Evolutionary conservation across 2,888 invertebrate species (phyloP), one percentile per base, ranked within the genome.

Genomic region (Bombylius major): DNA sequence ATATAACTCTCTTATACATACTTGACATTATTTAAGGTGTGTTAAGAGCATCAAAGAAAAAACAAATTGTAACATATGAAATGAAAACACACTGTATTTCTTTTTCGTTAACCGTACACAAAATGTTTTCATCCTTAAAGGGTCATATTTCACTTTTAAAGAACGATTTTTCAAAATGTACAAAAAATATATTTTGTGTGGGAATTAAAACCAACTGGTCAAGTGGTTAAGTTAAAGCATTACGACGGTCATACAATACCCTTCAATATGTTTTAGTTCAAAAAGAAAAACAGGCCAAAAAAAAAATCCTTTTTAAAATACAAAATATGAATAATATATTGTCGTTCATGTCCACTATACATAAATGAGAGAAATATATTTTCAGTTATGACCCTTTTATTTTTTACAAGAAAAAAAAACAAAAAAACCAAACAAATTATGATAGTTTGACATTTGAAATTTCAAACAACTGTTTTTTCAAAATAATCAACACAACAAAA

Each of bases 161-260:
- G 9, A 36, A 14, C 14, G 12, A 32, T 9, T 39, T 48, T 23
- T 31, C 46, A 32, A 50, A 50, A 44, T 31, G 32, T 44, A 31
- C 50, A 44, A 14, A 31, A 34, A 39, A 45, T 45, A 39, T 50
- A 50, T 23, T 23, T 36, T 55, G 39, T 55, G 50, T 55, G 55
- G 55, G 55, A 55, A 55, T 33, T 47, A 36, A 47, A 34, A 55
- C 50, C 55, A 55, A 55, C 47, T 55, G 55, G 55, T 47, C 47
- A 39, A 55, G 44, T 55, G 55, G 47, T 51, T 51, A 55, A 44
- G 44, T 31, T n/a, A n/a, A n/a, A n/a, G n/a, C n/a, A 23, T 23
- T 23, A 34, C 42, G 39, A 47, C 39, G 23, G 23, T 23, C 23
- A 23, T 23, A 23, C 23, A 23, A 23, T 23, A 23, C 23, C 23